Conservation (phyloP, 2,113 vertebrate genomes). For the Marmota monax region DNA sequence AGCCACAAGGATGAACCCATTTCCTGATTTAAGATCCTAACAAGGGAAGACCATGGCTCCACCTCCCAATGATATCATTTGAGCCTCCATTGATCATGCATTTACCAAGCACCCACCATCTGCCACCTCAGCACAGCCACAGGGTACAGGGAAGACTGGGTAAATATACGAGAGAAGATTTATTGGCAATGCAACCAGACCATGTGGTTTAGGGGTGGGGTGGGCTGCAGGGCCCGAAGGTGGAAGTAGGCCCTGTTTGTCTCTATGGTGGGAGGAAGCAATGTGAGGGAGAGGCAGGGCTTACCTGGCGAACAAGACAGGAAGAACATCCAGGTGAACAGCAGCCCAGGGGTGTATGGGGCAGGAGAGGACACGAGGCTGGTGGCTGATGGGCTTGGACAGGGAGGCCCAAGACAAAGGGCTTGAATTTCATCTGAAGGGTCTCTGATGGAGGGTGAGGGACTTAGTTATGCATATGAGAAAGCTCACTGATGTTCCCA, state of each 20-base stretch:
- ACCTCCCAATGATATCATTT: no score
- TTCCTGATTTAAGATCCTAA: not conserved
- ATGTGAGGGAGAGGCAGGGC: not conserved
- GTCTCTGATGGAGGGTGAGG: not conserved
- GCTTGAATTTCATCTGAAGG: not conserved
- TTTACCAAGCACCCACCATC: not conserved
- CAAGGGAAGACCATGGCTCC: not conserved
- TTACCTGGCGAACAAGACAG: not conserved
- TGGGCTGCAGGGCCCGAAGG: not conserved
- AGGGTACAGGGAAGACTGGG: not conserved
- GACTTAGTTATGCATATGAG: not conserved
- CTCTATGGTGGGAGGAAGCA: not conserved
- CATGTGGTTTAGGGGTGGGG: not conserved
- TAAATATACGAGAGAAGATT: not conserved
- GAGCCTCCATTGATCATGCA: fast-evolving
- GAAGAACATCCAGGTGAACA: not conserved
- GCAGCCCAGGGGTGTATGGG: not conserved
- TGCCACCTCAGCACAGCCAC: not conserved
- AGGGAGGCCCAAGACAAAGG: no score
- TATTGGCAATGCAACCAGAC: not conserved
- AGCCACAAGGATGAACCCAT: not conserved
- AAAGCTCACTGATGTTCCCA: not conserved
- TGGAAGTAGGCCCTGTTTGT: not conserved
- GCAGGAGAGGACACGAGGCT: not conserved
- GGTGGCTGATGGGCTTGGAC: not conserved